Conservation (phyloP, 1,140 invertebrate genomes). For the Drosophila aff. region DNA sequence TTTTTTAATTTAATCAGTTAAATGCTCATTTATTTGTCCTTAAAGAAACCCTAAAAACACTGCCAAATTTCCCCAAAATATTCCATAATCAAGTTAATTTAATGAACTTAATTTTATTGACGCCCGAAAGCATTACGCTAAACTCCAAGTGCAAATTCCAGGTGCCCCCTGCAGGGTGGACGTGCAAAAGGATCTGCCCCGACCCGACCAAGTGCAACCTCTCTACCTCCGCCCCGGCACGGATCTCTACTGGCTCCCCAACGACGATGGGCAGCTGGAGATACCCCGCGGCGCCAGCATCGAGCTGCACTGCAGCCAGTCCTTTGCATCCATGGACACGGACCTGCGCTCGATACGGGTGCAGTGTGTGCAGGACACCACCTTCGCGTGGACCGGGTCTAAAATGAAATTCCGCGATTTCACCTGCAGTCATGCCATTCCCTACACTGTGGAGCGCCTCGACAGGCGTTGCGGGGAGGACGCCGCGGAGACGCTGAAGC, state of each 20-base stretch:
- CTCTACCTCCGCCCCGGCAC: conserved; percentile 62
- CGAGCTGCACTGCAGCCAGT: conserved; percentile 60
- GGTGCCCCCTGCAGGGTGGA: conserved; percentile 60
- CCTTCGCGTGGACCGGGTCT: conserved; percentile 51
- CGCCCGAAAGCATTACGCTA: neutral
- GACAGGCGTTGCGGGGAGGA: conserved; percentile 38
- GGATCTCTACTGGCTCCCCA: conserved; percentile 69
- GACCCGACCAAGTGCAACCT: conserved; percentile 52
- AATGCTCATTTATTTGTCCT: too few relatives aligned
- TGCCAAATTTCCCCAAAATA: neutral
- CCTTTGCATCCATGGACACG: conserved; percentile 45
- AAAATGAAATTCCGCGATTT: conserved; percentile 65
- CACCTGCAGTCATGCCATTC: conserved; percentile 40
- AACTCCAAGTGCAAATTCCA: conserved; percentile 19
- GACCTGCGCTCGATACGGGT: conserved; percentile 33
- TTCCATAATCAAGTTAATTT: neutral
- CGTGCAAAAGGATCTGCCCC: conserved; percentile 63
- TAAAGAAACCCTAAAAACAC: neutral
- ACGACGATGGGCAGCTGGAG: conserved; percentile 52
- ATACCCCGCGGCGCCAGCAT: conserved; percentile 60
- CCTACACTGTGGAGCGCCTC: conserved; percentile 56
- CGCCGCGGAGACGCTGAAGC: neutral
- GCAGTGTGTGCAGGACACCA: conserved; percentile 59
- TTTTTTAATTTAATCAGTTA: too few relatives aligned
- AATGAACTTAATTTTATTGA: neutral